A percentile compares a stretch with the other conserved stretches of the same genome.
These are phyloP conservation scores for Macroramphosus scolopax DNA, from an alignment of 2,797 vertebrate species.

Conservation along the genomic window DNA sequence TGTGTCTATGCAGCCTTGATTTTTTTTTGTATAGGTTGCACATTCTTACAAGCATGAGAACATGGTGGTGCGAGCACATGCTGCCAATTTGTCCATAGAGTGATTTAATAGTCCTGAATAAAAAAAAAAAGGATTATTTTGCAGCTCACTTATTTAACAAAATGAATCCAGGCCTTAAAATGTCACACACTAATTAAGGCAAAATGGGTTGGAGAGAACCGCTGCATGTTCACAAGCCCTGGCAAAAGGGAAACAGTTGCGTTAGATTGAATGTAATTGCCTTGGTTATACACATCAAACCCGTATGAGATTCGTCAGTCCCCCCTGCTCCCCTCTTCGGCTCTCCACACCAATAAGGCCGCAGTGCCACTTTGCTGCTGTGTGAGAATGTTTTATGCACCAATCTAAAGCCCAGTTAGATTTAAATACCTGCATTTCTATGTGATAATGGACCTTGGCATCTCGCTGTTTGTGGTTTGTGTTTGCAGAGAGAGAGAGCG, in stretches of 20 bases:
- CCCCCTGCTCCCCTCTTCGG: slow-evolving; percentile 18
- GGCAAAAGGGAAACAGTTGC: slow-evolving; percentile 37
- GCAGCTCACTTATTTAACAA: slow-evolving; percentile 12
- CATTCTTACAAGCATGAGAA: too few species aligned
- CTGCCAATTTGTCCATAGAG: too few species aligned
- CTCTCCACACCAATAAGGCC: slow-evolving; percentile 28
- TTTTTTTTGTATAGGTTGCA: too few species aligned
- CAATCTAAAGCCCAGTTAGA: slow-evolving; percentile 45
- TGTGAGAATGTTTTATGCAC: slow-evolving; percentile 41
- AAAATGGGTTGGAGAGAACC: slow-evolving; percentile 40
- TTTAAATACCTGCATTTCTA: slow-evolving; percentile 56
- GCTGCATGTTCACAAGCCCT: slow-evolving; percentile 24
- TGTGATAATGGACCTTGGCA: slow-evolving; percentile 62
- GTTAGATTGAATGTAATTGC: slow-evolving; percentile 58
- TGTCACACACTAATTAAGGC: slow-evolving; percentile 49
- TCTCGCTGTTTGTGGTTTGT: slow-evolving; percentile 42
- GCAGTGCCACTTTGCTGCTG: slow-evolving; percentile 45
- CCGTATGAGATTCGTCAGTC: slow-evolving; percentile 45
- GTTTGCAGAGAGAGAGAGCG: too few species aligned
- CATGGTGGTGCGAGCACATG: too few species aligned
- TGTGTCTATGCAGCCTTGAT: too few species aligned
- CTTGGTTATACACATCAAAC: slow-evolving; percentile 49
- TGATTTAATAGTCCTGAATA: too few species aligned
- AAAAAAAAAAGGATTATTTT: too few species aligned
- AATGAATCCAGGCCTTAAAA: slow-evolving; percentile 40